phyloP scores from a whole-genome alignment of 2,113 vertebrate genomes.

The Phyllopteryx taeniolatus region DNA sequence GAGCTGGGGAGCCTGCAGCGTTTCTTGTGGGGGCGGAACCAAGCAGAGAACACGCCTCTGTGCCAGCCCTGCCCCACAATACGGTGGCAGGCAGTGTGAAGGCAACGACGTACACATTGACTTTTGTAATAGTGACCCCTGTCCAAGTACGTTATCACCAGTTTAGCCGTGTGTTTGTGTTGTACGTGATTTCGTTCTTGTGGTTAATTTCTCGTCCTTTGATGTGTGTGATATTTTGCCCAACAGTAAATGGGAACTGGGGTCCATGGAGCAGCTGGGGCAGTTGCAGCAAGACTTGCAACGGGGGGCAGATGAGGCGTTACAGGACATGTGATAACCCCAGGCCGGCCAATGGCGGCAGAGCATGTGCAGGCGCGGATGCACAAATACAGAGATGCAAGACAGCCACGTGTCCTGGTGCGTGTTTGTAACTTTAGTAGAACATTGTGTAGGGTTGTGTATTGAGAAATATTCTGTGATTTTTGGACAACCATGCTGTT shows the following conservation, averaged over 20 bases:
- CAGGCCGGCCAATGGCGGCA: constrained; percentile 80
- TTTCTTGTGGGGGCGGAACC: constrained; percentile 90
- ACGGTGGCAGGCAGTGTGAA: constrained; percentile 85
- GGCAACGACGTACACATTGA: constrained; percentile 85
- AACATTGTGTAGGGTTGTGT: not conserved
- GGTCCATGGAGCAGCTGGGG: constrained; percentile 90
- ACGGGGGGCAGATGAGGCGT: constrained; percentile 83
- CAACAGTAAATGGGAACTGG: constrained; percentile 88
- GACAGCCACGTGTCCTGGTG: constrained; percentile 81
- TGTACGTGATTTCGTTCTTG: not conserved
- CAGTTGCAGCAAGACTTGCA: constrained; percentile 86
- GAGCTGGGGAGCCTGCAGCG: constrained; percentile 86
- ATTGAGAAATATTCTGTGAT: not conserved
- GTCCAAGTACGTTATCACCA: constrained; percentile 82
- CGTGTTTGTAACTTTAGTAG: constrained; percentile 12
- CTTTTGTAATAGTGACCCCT: constrained; percentile 91
- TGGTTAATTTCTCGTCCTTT: not conserved
- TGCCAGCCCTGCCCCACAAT: constrained; percentile 80
- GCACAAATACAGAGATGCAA: constrained; percentile 85
- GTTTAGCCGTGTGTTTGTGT: not conserved
- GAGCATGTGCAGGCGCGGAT: constrained; percentile 87
- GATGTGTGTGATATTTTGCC: constrained; percentile 1
- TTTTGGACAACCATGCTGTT: not conserved
- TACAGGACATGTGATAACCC: constrained; percentile 90
- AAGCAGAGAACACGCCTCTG: constrained; percentile 85